Evolutionary conservation across 2,888 invertebrate species (phyloP), one percentile per base, ranked within the genome.

Genomic region (Drepanosiphum platanoidis): DNA sequence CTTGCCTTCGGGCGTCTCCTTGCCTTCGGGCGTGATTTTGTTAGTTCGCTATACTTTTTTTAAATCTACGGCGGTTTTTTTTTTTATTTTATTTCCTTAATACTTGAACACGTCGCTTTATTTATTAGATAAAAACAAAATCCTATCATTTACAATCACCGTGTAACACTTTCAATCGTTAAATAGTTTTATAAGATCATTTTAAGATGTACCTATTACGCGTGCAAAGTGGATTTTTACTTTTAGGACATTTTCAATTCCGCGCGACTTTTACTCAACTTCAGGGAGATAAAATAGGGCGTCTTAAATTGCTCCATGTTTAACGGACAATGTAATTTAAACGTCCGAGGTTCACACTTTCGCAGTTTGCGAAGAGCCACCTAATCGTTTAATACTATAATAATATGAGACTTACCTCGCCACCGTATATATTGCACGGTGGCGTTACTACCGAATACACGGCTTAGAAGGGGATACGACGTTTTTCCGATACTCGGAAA

Each of bases 51-150:
- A 22, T 39, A 64, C 64, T 78, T 70, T 68, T 72, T 42, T 77
- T 30, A 34, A 46, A 79, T 46, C n/a, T 66, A 36, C 30, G 4
- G 34, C 1, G 34, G 34, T 15, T n/a, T n/a, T n/a, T n/a, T n/a
- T n/a, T n/a, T n/a, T n/a, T n/a, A n/a, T n/a, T n/a, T n/a, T 22
- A 46, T 46, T 79, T 42, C 32, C 32, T 42, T 9, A 5, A 61
- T 39, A 27, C 30, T 34, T 58, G 61, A 15, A 27, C n/a, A 30
- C 71, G 4, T 22, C 36, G 22, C 27, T 78, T 78, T 78, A 64
- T 79, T 79, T 79, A 78, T 79, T 79, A 39, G 78, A 79, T 79
- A 34, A 66, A 34, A 80, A 46, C 42, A 34, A 80, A 68, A 68
- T 27, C 52, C 46, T 18, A 68, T 34, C 66, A 34, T 80, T 52